Evolutionary conservation across 2,888 invertebrate species (phyloP), one percentile per base, ranked within the genome.

Genomic region (Xestia sexstrigata): DNA sequence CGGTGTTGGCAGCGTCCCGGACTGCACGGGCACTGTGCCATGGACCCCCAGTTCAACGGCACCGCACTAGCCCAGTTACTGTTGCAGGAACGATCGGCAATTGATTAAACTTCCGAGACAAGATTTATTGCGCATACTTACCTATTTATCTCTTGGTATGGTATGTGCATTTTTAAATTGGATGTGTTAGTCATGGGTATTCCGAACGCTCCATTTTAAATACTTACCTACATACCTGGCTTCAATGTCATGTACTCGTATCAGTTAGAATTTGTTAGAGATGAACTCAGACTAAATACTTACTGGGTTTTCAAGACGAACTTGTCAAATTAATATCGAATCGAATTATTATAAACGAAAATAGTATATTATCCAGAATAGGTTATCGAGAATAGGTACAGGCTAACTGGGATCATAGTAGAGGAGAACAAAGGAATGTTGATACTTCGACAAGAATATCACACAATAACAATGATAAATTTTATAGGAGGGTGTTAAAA

Each of bases 11-110:
- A 81, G 45, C 76, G 72, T 70, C 77, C 66, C 65, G 78, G 73
- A 17, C 70, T 69, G 67, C 90, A 88, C 91, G 92, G 93, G 94
- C 94, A 93, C 81, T 78, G 89, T 92, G 94, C 94, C 92, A 93
- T 86, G 78, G 81, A 79, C 78, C 81, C 60, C 0, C 66, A 90
- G 93, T 92, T 93, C 94, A 91, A 87, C 89, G 84, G 90, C 89
- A 89, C 84, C 80, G 74, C 74, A 72, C 76, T 88, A 86, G 81
- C 86, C 84, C 77, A 88, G 78, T 89, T 84, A 75, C 81, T 72
- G 62, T 35, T 70, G 52, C 72, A 82, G 74, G 79, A 85, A 78
- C 83, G 82, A 84, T 86, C 88, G 78, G 78, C 76, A 90, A 90
- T 87, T 89, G 90, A 91, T 91, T 90, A 89, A 89, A 89, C 88